Evolutionary conservation across 2,797 vertebrate species (phyloP).

Genomic region (Pipistrellus nathusii): DNA sequence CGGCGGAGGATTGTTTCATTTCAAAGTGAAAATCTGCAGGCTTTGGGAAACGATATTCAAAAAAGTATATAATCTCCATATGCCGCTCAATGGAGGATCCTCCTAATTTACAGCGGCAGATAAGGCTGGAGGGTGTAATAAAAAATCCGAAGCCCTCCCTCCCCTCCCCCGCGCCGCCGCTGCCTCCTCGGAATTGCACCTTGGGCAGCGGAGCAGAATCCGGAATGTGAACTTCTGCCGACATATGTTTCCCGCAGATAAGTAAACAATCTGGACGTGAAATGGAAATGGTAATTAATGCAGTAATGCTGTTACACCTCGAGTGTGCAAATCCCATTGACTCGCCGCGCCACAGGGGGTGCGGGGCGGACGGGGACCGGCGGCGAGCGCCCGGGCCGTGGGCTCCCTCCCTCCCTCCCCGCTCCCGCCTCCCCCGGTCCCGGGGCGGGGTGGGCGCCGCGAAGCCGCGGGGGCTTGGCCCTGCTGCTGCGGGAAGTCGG

Average conservation of each 20-base stretch:
- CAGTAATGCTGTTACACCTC: constrained; percentile 96
- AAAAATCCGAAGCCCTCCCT: constrained; percentile 88
- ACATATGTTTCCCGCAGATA: constrained; percentile 99
- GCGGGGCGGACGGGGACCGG: constrained; percentile 54
- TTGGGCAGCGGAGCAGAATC: constrained; percentile 98
- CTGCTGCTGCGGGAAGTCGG: background rate
- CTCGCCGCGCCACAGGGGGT: constrained; percentile 81
- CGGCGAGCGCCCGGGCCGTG: background rate
- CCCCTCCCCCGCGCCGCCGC: constrained; percentile 82
- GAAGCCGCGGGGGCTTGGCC: background rate
- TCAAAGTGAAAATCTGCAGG: constrained; percentile 92
- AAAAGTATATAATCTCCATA: constrained; percentile 92
- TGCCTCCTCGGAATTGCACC: constrained; percentile 93
- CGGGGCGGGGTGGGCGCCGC: background rate
- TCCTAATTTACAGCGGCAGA: constrained; percentile 96
- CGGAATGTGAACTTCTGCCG: constrained; percentile 96
- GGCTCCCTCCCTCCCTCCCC: constrained; percentile 38
- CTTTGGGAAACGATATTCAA: constrained; percentile 93
- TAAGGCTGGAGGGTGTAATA: constrained; percentile 96
- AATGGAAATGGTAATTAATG: constrained; percentile 99
- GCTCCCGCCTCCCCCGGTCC: background rate
- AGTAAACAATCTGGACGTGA: constrained; percentile 99
- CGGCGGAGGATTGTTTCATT: constrained; percentile 88
- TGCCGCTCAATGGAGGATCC: constrained; percentile 96
- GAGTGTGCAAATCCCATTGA: constrained; percentile 95